Evolutionary conservation across 2,888 invertebrate genomes (phyloP).

Genomic region (Chymomyza procnemis): DNA sequence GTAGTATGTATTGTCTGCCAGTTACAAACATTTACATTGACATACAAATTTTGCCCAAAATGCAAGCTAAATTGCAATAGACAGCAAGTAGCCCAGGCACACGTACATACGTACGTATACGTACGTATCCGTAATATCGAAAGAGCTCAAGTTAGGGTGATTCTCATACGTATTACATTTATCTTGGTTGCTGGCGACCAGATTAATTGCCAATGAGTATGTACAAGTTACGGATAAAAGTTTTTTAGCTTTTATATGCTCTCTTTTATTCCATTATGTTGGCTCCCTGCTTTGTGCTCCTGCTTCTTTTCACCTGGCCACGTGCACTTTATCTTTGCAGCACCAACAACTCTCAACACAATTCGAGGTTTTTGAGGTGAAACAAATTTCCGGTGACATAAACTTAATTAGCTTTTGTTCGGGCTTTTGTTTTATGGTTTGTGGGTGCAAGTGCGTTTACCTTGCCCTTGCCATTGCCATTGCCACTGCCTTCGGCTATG

Average conservation of each 20-base stretch:
- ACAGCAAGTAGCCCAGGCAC: constrained; percentile 21
- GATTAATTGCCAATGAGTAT: constrained; percentile 77
- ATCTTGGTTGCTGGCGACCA: constrained; percentile 56
- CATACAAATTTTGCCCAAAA: constrained; percentile 50
- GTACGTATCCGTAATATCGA: too few relatives aligned
- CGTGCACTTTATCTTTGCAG: constrained; percentile 65
- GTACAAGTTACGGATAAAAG: constrained; percentile 70
- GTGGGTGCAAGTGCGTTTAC: constrained; percentile 54
- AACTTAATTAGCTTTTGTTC: constrained; percentile 79
- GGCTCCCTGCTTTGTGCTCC: background rate
- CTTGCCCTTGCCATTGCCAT: constrained; percentile 20
- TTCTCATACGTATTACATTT: constrained; percentile 53
- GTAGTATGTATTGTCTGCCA: constrained; percentile 48
- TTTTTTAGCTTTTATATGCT: constrained; percentile 46
- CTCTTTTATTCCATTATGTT: constrained; percentile 23
- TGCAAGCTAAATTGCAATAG: constrained; percentile 62
- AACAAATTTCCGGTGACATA: constrained; percentile 79
- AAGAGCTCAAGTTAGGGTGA: background rate
- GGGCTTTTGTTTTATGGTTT: constrained; percentile 70
- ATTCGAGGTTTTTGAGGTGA: constrained; percentile 76
- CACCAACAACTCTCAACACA: constrained; percentile 54
- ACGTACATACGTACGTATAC: too few relatives aligned
- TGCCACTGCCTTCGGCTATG: background rate
- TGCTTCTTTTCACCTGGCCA: constrained; percentile 43
- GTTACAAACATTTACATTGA: constrained; percentile 31